Base-by-base conservation (phyloP, 30 jellyfish, hydroid and myxozoan genomes). In the Hydractinia symbiolongicarpus region DNA sequence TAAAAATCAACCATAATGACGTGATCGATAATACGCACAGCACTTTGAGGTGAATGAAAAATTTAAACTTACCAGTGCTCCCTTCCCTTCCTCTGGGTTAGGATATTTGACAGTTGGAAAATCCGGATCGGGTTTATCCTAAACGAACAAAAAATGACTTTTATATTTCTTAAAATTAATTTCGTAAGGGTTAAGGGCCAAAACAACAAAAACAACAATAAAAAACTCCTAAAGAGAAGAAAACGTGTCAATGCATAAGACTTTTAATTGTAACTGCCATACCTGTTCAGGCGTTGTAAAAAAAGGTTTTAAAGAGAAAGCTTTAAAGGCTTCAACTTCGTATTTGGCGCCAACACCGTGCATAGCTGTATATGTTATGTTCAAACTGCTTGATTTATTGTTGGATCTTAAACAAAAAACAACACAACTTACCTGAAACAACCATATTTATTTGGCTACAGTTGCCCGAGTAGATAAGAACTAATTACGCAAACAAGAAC, bases 11-110 rank as follows among this genome's bases (percentile, higher is more conserved):
- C 9, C 44, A 54, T 54, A 11, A 50, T 17, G 51, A 78, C 40
- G 67, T 14, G 9, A 52, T 19, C 30, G 9, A 4, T 4, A 78
- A 11, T 55, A 61, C 10, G 16, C 58, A 54, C 10, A 15, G 21
- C 55, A 77, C 9, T 49, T 55, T 21, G 5, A 49, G 54, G 67
- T n/a, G n/a, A 52, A 53, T 4, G 66, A 53, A 13, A 20, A 14
- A 55, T 44, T 64, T 8, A 15, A 6, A 6, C 88, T 54, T 57
- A 90, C 97, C 81, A 90, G 70, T 8, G 97, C 84, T 40, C 97
- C 90, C 73, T 90, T 90, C 19, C 97, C 97, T 78, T 90, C 97
- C 56, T 90, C 97, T 14, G 97, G 97, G 58, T 90, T 90, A 17
- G 97, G 97, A 69, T 79, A 90, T 70, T 86, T 86, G 8, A 90